Evolutionary conservation across 2,888 invertebrate species (phyloP).

Genomic region (Drosophila monieri): DNA sequence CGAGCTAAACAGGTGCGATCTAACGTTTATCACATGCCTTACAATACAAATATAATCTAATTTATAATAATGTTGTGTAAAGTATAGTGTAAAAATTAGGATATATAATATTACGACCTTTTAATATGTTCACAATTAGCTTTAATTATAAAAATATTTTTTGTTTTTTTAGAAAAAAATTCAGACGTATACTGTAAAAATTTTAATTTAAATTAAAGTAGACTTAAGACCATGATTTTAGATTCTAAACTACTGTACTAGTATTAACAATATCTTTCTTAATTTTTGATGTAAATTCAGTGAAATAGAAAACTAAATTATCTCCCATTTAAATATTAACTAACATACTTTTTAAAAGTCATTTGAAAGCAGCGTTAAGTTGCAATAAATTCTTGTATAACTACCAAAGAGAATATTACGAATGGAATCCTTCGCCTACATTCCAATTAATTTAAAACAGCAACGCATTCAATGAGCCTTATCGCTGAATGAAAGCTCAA

Average conservation of each 20-base stretch:
- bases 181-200: not conserved
- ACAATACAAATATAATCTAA: not conserved
- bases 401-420: constrained; percentile 12
- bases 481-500: constrained; percentile 27
- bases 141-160: not conserved
- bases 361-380: constrained; percentile 10
- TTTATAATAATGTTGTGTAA: not conserved
- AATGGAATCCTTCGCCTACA: constrained; percentile 24
- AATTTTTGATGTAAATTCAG: not conserved
- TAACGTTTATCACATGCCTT: not conserved
- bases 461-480: constrained; percentile 15
- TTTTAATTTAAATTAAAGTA: too few relatives aligned
- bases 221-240: not conserved
- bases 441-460: constrained; percentile 32
- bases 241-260: not conserved
- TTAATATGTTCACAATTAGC: not conserved
- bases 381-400: constrained; percentile 12
- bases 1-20: not conserved
- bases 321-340: not conserved
- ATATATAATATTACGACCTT: not conserved
- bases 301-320: not conserved
- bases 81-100: not conserved
- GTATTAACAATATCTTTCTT: not conserved
- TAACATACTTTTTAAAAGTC: constrained; percentile 3
- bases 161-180: not conserved